Base-by-base conservation (phyloP, 2,113 vertebrate species). In the Nansenia antarctica region DNA sequence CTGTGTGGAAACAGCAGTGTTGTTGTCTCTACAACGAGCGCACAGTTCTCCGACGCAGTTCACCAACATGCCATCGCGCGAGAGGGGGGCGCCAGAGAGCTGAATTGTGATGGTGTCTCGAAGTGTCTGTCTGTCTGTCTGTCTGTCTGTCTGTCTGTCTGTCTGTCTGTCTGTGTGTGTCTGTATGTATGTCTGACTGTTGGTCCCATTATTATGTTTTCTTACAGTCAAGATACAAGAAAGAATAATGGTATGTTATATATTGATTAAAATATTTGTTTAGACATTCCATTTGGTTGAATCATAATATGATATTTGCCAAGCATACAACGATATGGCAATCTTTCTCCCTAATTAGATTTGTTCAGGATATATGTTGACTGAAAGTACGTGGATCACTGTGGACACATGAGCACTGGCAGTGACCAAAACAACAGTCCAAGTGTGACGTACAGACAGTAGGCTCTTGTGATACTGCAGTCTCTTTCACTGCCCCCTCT, bases 21-120 rank as follows among this genome's bases (percentile, higher is more conserved):
- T 82, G 80, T 84, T 77, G 90, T 91, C 82, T 93, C 86, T 87
- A 88, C 82, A 84, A 90, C 88, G 87, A 86, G 76, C 72, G 74
- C 79, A 60, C 83, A 35, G 84, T 67, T 74, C 74, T 65, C 71
- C 18, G 2, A 20, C 59, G 88, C 76, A 81, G 69, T 89, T 77
- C 83, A 9, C 35, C n/a, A 15, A 61, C 30, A 5, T 65, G 66
- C 88, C 90, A 75, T 60, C 54, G 59, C 20, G 59, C 20, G 68
- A 32, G 61, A 45, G 26, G 29, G 69, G 45, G 88, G 91, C 89
- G 92, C 92, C 80, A 73, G 31, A 67, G 84, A 65, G 70, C 67
- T 32, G 55, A 1, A 42, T 63, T n/a, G 72, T 68, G 55, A 58
- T 31, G 53, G 53, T 55, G 53, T 55, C 26, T 55, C 53, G 12